Evolutionary conservation across 2,113 vertebrate genomes (phyloP).

Genomic region (Phalacrocorax carbo): DNA sequence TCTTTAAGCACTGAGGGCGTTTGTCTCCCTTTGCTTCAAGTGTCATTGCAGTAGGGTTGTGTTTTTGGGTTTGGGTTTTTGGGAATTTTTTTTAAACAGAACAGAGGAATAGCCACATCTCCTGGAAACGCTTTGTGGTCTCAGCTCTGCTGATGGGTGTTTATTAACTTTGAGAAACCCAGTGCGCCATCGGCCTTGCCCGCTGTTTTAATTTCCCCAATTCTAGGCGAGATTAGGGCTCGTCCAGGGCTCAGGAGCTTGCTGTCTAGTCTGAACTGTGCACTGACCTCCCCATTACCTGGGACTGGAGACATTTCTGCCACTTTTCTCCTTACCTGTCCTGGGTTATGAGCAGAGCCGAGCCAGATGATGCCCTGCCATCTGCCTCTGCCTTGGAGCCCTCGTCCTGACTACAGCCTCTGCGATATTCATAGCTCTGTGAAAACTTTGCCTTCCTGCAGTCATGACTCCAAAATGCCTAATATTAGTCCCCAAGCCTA

Average conservation of each 20-base stretch:
- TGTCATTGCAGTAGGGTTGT: background rate
- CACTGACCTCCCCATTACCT: background rate
- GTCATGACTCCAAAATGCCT: background rate
- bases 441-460: background rate
- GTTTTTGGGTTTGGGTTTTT: background rate
- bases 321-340: background rate
- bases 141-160: background rate
- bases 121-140: background rate
- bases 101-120: background rate
- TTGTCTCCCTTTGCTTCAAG: background rate
- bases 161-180: background rate
- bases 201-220: background rate
- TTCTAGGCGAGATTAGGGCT: background rate
- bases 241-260: background rate
- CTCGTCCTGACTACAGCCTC: background rate
- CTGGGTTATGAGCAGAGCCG: background rate
- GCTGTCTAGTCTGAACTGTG: background rate
- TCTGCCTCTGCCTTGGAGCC: background rate
- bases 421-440: background rate
- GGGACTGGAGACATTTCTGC: background rate
- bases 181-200: fast-evolving
- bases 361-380: background rate
- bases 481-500: background rate
- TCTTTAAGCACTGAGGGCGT: background rate
- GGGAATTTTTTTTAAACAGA: background rate